Evolutionary conservation across 1,140 invertebrate genomes (phyloP).

Genomic region (Fopius arisanus): DNA sequence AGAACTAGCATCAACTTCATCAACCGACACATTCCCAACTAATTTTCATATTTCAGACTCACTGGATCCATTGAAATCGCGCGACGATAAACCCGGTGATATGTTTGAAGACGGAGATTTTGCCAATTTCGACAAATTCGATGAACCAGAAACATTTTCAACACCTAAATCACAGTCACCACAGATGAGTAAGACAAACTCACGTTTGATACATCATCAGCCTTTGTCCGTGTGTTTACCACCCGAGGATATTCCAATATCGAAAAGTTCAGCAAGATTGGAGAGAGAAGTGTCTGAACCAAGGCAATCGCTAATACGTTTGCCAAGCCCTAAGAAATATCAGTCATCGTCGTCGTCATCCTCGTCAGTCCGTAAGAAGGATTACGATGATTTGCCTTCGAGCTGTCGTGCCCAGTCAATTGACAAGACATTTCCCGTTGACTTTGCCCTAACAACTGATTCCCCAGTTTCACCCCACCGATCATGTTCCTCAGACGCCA

Average conservation of each 20-base stretch:
- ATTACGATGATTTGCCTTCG: slow-evolving; percentile 48
- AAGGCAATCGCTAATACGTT: slow-evolving; percentile 46
- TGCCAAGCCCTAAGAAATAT: slow-evolving; percentile 61
- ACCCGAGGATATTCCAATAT: slow-evolving; percentile 64
- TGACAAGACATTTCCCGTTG: slow-evolving; percentile 57
- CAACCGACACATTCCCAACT: slow-evolving; percentile 55
- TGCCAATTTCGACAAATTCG: slow-evolving; percentile 61
- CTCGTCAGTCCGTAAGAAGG: slow-evolving; percentile 41
- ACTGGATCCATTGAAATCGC: slow-evolving; percentile 44
- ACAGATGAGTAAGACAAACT: slow-evolving; percentile 39
- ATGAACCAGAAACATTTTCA: slow-evolving; percentile 35
- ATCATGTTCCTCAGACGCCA: slow-evolving; percentile 53
- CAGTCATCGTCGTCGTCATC: too few species aligned
- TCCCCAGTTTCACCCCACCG: slow-evolving; percentile 53
- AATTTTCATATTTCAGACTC: slow-evolving; percentile 54
- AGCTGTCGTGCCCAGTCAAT: slow-evolving; percentile 40
- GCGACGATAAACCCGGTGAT: slow-evolving; percentile 40
- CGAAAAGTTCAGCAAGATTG: slow-evolving; percentile 30
- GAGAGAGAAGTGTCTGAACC: slow-evolving; percentile 28
- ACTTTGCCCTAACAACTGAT: slow-evolving; percentile 53
- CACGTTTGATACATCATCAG: slow-evolving; percentile 60
- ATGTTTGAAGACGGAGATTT: slow-evolving; percentile 54
- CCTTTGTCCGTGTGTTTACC: slow-evolving; percentile 74
- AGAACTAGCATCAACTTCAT: slow-evolving; percentile 72
- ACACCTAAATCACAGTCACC: slow-evolving; percentile 37